Evolutionary conservation across 2,113 vertebrate species (phyloP).

Genomic region (Cryptotis parvus): DNA sequence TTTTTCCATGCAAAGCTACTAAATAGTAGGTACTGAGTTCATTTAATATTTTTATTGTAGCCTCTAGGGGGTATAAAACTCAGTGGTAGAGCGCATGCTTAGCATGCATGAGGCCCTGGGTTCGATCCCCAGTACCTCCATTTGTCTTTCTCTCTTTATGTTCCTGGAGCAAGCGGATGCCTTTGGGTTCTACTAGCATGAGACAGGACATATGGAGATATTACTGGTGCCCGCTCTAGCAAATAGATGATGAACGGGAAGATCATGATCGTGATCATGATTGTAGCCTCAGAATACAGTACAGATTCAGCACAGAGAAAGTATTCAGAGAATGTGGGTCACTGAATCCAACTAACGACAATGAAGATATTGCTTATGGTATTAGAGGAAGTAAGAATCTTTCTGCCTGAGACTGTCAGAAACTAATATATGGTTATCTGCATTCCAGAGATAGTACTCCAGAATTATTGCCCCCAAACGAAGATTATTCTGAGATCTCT

Average conservation of each 20-base stretch:
- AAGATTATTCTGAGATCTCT: neutral
- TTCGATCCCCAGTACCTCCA: too few species aligned
- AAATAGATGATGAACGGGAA: too few species aligned
- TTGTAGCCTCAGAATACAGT: neutral
- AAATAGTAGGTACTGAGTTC: neutral
- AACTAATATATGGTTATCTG: neutral
- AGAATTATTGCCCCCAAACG: neutral
- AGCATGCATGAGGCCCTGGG: too few species aligned
- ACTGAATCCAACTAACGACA: neutral
- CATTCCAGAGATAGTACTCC: neutral
- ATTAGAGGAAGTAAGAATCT: neutral
- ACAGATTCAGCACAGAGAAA: neutral
- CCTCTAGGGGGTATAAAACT: too few species aligned
- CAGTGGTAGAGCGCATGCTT: too few species aligned
- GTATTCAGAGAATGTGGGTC: neutral
- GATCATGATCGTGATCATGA: too few species aligned
- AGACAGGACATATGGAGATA: too few species aligned
- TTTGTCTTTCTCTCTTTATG: too few species aligned
- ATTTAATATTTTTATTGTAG: too few species aligned
- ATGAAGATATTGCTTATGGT: neutral
- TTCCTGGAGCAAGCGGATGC: too few species aligned
- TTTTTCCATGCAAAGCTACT: neutral
- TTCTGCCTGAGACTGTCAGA: constrained; percentile 6
- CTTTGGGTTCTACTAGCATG: too few species aligned
- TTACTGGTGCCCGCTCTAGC: too few species aligned